phyloP scores from a whole-genome alignment of 1,140 invertebrate genomes.

The Capitella teleta region DNA sequence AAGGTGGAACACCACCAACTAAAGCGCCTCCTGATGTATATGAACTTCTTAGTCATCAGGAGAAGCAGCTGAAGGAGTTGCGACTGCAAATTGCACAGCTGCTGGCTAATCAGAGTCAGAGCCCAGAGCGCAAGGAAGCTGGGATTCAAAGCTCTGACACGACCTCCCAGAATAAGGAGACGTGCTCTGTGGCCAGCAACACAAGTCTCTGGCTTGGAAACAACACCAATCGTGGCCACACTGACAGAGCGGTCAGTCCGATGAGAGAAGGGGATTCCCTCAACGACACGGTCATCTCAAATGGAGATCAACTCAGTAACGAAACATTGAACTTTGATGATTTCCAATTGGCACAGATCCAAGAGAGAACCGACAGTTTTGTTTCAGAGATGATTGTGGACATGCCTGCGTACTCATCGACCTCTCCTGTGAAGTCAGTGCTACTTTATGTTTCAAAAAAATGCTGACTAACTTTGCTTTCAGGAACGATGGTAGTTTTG shows the following conservation, averaged over 20 bases:
- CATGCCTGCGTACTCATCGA: slow-evolving; percentile 24
- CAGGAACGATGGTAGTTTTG: no score
- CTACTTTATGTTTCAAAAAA: no score
- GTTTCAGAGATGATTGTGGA: slow-evolving; percentile 30
- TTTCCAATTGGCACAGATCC: slow-evolving; percentile 10
- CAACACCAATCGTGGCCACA: not conserved
- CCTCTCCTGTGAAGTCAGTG: slow-evolving; percentile 4
- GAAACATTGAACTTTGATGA: slow-evolving; percentile 1
- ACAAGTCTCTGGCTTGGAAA: not conserved
- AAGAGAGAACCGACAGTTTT: slow-evolving; percentile 27
- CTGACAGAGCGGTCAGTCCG: no score
- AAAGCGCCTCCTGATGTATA: slow-evolving; percentile 23
- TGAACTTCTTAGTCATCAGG: slow-evolving; percentile 27
- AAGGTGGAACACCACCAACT: not conserved
- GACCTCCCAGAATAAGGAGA: slow-evolving; percentile 11
- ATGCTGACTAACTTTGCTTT: no score
- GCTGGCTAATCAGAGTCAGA: slow-evolving; percentile 12
- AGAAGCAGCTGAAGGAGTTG: slow-evolving; percentile 28
- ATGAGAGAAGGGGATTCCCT: not conserved
- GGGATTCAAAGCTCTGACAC: not conserved
- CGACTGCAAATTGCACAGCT: slow-evolving; percentile 31
- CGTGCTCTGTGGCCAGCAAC: slow-evolving; percentile 24
- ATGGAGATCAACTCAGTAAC: not conserved
- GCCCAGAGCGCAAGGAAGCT: slow-evolving; percentile 6
- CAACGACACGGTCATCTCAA: not conserved